Conservation (phyloP, 92 coral and sea anemone species). For the Heteractis magnifica region DNA sequence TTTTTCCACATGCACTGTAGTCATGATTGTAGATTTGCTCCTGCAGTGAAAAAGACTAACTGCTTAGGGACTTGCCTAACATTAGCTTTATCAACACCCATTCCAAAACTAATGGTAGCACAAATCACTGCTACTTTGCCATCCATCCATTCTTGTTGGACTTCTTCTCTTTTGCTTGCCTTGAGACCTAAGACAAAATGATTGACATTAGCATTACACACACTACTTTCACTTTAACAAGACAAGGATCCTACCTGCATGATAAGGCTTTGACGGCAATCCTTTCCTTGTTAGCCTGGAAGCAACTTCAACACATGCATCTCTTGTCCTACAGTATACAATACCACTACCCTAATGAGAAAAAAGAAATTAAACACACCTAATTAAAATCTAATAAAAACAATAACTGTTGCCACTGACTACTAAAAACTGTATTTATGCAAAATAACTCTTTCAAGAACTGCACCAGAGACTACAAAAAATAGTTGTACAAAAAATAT, state of each 20-base stretch:
- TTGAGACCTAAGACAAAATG: slow-evolving; percentile 57
- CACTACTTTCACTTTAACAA: too few relatives aligned
- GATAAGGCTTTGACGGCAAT: slow-evolving; percentile 81
- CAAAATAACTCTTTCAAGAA: too few relatives aligned
- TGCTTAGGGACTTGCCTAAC: slow-evolving; percentile 64
- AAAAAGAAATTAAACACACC: neutral
- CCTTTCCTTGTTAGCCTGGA: slow-evolving; percentile 78
- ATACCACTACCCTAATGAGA: slow-evolving; percentile 85
- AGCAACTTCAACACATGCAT: slow-evolving; percentile 92
- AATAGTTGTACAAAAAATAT: too few relatives aligned
- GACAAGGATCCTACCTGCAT: slow-evolving; percentile 67
- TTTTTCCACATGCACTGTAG: too few relatives aligned
- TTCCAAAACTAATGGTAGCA: slow-evolving; percentile 98
- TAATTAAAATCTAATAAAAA: too few relatives aligned
- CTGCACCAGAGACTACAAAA: too few relatives aligned
- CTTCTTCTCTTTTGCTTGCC: slow-evolving; percentile 70
- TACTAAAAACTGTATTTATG: neutral
- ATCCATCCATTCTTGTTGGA: slow-evolving; percentile 97
- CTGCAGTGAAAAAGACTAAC: too few relatives aligned
- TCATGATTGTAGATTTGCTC: too few relatives aligned
- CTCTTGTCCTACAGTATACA: slow-evolving; percentile 93
- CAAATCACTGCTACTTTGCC: slow-evolving; percentile 86
- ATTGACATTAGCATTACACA: too few relatives aligned
- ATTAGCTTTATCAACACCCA: slow-evolving; percentile 93
- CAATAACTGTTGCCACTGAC: neutral